A percentile compares a stretch with the other conserved stretches of the same genome.
These are phyloP conservation scores for Regulus satrapa DNA, from an alignment of 2,113 vertebrate species.

Conservation along the genomic window DNA sequence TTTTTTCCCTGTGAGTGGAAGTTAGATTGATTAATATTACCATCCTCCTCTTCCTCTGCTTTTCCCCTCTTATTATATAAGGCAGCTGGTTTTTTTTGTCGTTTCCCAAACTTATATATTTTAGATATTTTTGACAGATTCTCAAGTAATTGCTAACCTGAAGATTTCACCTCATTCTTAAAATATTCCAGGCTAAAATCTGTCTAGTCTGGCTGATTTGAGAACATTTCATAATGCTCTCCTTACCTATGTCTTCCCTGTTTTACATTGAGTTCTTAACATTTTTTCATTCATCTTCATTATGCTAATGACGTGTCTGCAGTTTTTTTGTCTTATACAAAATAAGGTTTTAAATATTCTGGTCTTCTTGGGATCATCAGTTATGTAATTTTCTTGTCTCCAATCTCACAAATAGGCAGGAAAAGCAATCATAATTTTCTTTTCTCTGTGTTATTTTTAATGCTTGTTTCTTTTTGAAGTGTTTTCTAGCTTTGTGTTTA, in stretches of 20 bases:
- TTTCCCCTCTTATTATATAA: neutral
- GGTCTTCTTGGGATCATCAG: neutral
- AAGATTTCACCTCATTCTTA: neutral
- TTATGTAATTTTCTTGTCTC: neutral
- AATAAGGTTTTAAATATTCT: neutral
- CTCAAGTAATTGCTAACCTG: neutral
- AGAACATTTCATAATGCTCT: neutral
- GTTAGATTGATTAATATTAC: neutral
- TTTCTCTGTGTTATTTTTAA: neutral
- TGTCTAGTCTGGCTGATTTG: neutral
- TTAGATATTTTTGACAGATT: neutral
- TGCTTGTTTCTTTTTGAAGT: neutral
- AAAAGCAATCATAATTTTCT: neutral
- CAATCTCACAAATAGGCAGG: neutral
- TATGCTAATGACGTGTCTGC: neutral
- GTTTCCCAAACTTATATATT: neutral
- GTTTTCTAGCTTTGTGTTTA: neutral
- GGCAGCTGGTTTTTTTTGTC: neutral
- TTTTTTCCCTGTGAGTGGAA: neutral
- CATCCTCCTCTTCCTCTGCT: neutral
- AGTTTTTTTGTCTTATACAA: neutral
- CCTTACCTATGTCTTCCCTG: neutral
- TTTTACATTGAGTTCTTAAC: neutral
- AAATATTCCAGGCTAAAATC: neutral
- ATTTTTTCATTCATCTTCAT: neutral